Evolutionary conservation across 2,113 vertebrate species (phyloP), one percentile per base, ranked within the genome.

Genomic region (Mastomys natalensis): DNA sequence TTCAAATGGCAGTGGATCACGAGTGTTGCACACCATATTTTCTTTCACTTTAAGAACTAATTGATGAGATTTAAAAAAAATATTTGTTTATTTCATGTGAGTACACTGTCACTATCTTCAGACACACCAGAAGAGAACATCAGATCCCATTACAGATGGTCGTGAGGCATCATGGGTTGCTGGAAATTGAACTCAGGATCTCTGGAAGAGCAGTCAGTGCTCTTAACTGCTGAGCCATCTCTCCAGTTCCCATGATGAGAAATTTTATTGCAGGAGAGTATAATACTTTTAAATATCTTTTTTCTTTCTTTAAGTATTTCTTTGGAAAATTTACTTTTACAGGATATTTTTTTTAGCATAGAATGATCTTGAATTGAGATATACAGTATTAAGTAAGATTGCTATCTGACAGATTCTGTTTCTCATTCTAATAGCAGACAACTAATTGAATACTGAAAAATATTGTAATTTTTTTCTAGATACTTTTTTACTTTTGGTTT

Each of bases 361-460:
- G 78, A 70, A 91, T 91, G 43, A 58, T 45, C 66, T 95, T 70
- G 37, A 73, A 22, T 64, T 91, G 66, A 45, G 80, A 81, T 64
- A 12, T 89, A 8, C 9, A 55, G 4, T 64, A 37, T 82, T 90
- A 81, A 66, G 8, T 80, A 64, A 76, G 21, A 21, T 70, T 40
- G n/a, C 8, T 96, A 37, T 66, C 74, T 31, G 13, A 70, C 53
- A 76, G 72, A 85, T 62, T 74, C 55, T 85, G 21, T 80, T 68
- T 86, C 62, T 51, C 40, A 45, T 34, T 91, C 13, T 89, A 34
- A 85, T 37, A 48, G 77, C 43, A 87, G 34, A 80, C 29, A 80
- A 24, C 53, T 90, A 60, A 74, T 19, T 74, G 76, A 94, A 94
- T 94, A 93, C 3, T 19, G 40, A 82, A 55, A 89, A 89, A 91